Evolutionary conservation across 1,140 invertebrate genomes (phyloP).

Genomic region (Tetragonula clypearis): DNA sequence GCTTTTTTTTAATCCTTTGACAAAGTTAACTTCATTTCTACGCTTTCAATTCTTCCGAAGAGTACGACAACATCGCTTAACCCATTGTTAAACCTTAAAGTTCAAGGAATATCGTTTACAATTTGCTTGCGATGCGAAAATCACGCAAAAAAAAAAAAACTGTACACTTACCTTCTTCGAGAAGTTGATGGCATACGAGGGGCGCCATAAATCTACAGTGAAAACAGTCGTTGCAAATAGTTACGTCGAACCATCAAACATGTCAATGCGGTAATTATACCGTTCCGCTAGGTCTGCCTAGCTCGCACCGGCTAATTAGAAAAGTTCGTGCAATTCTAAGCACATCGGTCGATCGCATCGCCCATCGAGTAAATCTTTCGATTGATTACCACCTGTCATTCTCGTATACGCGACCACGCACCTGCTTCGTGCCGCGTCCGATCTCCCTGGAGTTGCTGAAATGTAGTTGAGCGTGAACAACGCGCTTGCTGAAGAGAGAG

Average conservation of each 20-base stretch:
- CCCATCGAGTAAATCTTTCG: conserved; percentile 20
- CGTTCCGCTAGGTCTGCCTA: neutral
- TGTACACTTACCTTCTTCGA: too few relatives aligned
- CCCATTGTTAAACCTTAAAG: neutral
- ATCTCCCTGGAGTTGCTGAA: conserved; percentile 13
- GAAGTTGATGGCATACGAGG: neutral
- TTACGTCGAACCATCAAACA: neutral
- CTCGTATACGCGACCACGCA: conserved; percentile 6
- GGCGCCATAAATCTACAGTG: neutral
- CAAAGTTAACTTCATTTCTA: too few relatives aligned
- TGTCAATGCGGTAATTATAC: conserved; percentile 1
- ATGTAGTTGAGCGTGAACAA: conserved; percentile 21
- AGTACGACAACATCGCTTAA: neutral
- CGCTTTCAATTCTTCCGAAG: neutral
- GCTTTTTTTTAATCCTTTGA: too few relatives aligned
- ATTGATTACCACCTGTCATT: conserved; percentile 39
- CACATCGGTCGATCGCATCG: conserved; percentile 5
- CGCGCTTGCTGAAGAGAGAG: too few relatives aligned
- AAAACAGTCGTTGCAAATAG: conserved; percentile 3
- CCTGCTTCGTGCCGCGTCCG: neutral
- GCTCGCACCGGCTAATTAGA: conserved; percentile 6
- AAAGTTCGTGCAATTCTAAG: conserved; percentile 14
- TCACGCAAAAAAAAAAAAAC: too few relatives aligned
- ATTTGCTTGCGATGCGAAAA: neutral
- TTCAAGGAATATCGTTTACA: neutral